phyloP scores from a whole-genome alignment of 2,888 invertebrate species.

The Platerodrilus igneus region DNA sequence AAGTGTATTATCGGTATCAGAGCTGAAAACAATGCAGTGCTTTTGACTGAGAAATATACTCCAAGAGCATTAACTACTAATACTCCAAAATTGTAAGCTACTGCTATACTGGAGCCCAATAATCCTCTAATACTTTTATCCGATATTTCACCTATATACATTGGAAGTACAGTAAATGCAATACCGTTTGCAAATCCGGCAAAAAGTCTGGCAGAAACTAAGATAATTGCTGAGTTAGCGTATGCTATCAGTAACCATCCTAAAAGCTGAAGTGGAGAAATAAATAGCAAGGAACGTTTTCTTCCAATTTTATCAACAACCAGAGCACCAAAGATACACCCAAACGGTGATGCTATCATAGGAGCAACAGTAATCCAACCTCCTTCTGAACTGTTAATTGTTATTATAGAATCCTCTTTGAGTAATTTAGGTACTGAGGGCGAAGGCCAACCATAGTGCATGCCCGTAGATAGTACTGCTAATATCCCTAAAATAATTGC shows the following conservation, averaged over 20 bases:
- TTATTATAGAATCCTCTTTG: too few species aligned
- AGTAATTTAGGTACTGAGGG: too few species aligned
- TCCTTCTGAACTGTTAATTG: too few species aligned
- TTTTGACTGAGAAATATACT: constrained; percentile 52
- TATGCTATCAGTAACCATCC: constrained; percentile 62
- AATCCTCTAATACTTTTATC: constrained; percentile 57
- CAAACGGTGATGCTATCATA: too few species aligned
- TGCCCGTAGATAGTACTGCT: too few species aligned
- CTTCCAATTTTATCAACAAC: constrained; percentile 62
- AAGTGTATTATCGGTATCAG: constrained; percentile 55
- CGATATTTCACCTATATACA: constrained; percentile 59
- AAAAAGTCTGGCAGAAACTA: constrained; percentile 52
- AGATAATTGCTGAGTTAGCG: constrained; percentile 52
- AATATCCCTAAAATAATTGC: too few species aligned
- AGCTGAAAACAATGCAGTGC: constrained; percentile 54
- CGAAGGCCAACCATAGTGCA: too few species aligned
- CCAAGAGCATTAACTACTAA: constrained; percentile 59
- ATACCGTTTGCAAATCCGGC: constrained; percentile 56
- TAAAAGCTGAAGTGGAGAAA: constrained; percentile 57
- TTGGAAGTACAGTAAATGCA: constrained; percentile 49
- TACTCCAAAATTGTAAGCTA: constrained; percentile 55
- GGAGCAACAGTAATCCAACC: too few species aligned
- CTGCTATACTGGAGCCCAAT: constrained; percentile 58
- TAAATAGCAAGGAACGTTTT: constrained; percentile 58
- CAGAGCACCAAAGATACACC: constrained; percentile 59